Base-by-base conservation (phyloP, 2,888 invertebrate species). In the Cosmia pyralina region DNA sequence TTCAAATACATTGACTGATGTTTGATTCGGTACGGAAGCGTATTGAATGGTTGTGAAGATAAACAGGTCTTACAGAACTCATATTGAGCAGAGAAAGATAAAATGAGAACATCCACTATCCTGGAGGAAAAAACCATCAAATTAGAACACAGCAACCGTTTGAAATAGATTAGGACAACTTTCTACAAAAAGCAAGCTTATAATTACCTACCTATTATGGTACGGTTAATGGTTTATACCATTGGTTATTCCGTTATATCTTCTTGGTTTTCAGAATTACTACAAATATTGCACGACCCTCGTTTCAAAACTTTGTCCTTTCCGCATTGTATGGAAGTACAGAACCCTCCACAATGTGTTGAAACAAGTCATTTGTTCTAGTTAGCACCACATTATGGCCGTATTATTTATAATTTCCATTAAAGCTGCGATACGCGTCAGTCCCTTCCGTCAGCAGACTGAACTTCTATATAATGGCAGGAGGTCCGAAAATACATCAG, bases 361-460 rank as follows among this genome's bases (percentile, higher is more conserved):
- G 82, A 82, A 65, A 55, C 79, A 83, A 84, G 78, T 84, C 34
- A 73, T 89, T 85, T 79, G 75, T 67, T 71, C 70, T 48, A 65
- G 80, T 85, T 88, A 88, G 81, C 83, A 81, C 77, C 79, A 78
- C 79, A 86, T 85, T 75, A 86, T 78, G 69, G 72, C 68, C 53
- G 79, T 59, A 75, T 85, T 88, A 90, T 92, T 90, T 91, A 88
- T 85, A 75, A 75, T 82, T 85, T 69, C 53, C 72, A 88, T 91
- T 88, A 85, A 73, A 77, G 52, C 67, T 82, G 88, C 78, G 81
- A 90, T 79, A 55, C 72, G 83, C 92, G 90, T 90, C 90, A 89
- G 38, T 65, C 66, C 53, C 34, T 53, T 67, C 64, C 62, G 65
- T 53, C 62, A 59, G 34, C 41, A 10, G 55, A 22, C 53, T 34